Conservation (phyloP, 2,888 invertebrate species). For the Phortica okadai region DNA sequence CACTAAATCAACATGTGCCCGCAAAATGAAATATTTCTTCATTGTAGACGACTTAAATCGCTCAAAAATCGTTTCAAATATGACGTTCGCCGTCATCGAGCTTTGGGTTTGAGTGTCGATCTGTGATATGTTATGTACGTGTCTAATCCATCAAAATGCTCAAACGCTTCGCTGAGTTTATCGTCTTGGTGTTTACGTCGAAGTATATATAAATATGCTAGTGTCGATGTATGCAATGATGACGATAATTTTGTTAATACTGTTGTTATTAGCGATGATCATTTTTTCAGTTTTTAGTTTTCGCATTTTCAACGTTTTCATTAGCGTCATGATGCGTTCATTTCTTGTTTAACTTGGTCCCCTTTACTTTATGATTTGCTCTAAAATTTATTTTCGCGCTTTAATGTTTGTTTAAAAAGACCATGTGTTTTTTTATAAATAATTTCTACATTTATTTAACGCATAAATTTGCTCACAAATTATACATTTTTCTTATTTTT, state of each 20-base stretch:
- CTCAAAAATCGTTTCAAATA: conserved; percentile 1
- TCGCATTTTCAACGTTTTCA: conserved; percentile 42
- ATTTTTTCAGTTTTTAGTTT: conserved; percentile 12
- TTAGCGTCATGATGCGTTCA: conserved; percentile 52
- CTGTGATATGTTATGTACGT: conserved; percentile 40
- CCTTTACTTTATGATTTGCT: neutral
- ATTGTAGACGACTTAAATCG: conserved; percentile 47
- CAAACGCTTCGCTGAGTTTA: conserved; percentile 37
- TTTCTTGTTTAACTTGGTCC: conserved; percentile 4
- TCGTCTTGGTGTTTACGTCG: conserved; percentile 24
- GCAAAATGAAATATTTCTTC: neutral
- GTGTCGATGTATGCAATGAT: neutral
- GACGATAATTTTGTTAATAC: neutral
- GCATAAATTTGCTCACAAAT: conserved; percentile 58
- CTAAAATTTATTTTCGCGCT: neutral
- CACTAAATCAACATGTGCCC: neutral
- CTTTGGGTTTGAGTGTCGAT: conserved; percentile 3
- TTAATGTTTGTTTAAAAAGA: conserved; percentile 2
- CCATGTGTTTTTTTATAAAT: conserved; percentile 27
- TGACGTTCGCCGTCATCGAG: neutral
- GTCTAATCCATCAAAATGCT: conserved; percentile 64
- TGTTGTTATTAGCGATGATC: neutral
- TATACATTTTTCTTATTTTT: neutral
- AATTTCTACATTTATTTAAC: conserved; percentile 61
- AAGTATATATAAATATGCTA: neutral